Conservation (phyloP, 2,888 invertebrate species). For the Mantis religiosa region DNA sequence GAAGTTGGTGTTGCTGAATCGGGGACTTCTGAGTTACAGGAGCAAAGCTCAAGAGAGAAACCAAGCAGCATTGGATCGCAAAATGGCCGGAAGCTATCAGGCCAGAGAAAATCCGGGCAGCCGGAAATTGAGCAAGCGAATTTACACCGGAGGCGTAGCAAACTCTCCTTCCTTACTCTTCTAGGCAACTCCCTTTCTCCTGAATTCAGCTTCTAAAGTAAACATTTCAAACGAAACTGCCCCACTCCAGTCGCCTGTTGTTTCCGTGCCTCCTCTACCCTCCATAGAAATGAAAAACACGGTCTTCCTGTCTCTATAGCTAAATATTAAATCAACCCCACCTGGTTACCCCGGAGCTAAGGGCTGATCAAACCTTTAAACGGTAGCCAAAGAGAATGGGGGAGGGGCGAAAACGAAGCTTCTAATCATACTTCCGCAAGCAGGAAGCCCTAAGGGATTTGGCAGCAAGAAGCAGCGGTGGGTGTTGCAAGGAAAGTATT, state of each 20-base stretch:
- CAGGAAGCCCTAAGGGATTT: not conserved
- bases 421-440: not conserved
- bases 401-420: not conserved
- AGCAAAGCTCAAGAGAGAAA: not conserved
- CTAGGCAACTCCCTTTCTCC: not conserved
- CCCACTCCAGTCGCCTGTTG: not conserved
- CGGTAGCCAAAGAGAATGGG: not conserved
- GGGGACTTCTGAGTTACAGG: not conserved
- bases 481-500: not conserved
- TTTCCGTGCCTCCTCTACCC: not conserved
- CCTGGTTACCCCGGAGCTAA: not conserved
- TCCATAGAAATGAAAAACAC: not conserved
- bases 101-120: conserved; percentile 22
- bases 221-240: not conserved
- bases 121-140: conserved; percentile 28
- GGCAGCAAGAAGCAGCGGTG: not conserved
- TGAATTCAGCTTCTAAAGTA: not conserved
- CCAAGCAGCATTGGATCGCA: not conserved
- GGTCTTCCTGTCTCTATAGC: conserved; percentile 7
- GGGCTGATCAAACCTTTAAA: conserved; percentile 3
- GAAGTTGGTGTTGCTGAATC: not conserved
- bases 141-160: conserved; percentile 19
- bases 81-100: conserved; percentile 25
- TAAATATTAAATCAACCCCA: not conserved
- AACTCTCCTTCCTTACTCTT: not conserved